Evolutionary conservation across 2,797 vertebrate species (phyloP).

Genomic region (Microchirus variegatus): DNA sequence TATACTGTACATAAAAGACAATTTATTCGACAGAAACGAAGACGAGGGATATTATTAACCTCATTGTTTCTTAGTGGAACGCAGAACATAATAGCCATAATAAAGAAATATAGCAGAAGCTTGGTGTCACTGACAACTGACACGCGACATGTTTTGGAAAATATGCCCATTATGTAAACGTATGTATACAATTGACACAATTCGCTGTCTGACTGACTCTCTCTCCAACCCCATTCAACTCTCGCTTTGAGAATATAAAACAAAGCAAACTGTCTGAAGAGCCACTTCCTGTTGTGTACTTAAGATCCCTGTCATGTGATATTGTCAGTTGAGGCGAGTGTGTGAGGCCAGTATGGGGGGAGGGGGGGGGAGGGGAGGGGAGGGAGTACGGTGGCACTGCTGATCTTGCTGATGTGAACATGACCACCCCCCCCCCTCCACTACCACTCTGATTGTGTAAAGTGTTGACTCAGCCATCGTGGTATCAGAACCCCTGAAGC

Average conservation of each 20-base stretch:
- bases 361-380: constrained; percentile 6
- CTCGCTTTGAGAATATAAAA: constrained; percentile 63
- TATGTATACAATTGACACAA: constrained; percentile 18
- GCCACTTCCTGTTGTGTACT: constrained; percentile 82
- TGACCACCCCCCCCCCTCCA: constrained; percentile 8
- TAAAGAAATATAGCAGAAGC: not conserved
- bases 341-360: constrained; percentile 50
- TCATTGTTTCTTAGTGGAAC: constrained; percentile 12
- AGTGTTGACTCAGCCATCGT: constrained; percentile 79
- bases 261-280: constrained; percentile 77
- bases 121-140: not conserved
- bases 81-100: not conserved
- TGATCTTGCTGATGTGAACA: constrained; percentile 80
- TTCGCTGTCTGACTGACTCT: constrained; percentile 50
- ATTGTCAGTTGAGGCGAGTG: constrained; percentile 66
- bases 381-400: constrained; percentile 72
- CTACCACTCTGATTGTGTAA: constrained; percentile 68
- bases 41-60: constrained; percentile 22
- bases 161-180: not conserved
- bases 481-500: constrained; percentile 53
- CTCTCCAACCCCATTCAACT: constrained; percentile 50
- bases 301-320: constrained; percentile 78
- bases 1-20: constrained; percentile 6
- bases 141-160: not conserved
- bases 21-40: constrained; percentile 9